A percentile compares a stretch with the other conserved stretches of the same genome.
Evolutionary conservation across 2,888 invertebrate species (phyloP).

Genomic region (Allophyes oxyacanthae): DNA sequence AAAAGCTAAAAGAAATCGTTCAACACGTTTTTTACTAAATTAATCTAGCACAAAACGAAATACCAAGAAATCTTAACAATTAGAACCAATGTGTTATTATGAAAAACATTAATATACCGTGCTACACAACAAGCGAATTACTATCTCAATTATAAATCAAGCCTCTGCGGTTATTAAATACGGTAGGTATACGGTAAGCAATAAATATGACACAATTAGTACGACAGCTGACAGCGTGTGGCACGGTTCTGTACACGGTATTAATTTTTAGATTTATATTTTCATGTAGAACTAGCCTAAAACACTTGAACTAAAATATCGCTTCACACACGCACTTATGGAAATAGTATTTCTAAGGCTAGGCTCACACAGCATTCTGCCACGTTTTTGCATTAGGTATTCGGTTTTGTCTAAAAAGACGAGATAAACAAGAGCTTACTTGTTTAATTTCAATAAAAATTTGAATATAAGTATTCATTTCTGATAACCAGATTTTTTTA

Average conservation of each 20-base stretch:
- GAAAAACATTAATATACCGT: conserved; percentile 22
- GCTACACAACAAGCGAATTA: conserved; percentile 20
- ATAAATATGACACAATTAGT: conserved; percentile 30
- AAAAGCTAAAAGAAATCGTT: no score
- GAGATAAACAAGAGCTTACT: no score
- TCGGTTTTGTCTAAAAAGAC: no score
- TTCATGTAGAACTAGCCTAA: neutral
- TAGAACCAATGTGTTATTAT: conserved; percentile 3
- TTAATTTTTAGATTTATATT: neutral
- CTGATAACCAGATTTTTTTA: no score
- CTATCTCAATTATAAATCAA: conserved; percentile 41
- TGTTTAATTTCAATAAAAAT: no score
- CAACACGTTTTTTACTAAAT: no score
- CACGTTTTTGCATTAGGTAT: no score
- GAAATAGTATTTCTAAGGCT: no score
- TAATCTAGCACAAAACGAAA: neutral
- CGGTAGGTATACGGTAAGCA: neutral
- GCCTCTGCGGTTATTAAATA: conserved; percentile 18
- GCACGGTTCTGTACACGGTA: conserved; percentile 2
- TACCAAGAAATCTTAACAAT: conserved; percentile 5
- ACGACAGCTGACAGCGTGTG: neutral
- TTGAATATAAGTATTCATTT: no score
- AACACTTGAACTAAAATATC: no score
- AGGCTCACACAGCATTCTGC: no score
- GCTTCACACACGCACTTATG: no score